Evolutionary conservation across 2,888 invertebrate genomes (phyloP).

Genomic region (Rotaria magnacalcarata): DNA sequence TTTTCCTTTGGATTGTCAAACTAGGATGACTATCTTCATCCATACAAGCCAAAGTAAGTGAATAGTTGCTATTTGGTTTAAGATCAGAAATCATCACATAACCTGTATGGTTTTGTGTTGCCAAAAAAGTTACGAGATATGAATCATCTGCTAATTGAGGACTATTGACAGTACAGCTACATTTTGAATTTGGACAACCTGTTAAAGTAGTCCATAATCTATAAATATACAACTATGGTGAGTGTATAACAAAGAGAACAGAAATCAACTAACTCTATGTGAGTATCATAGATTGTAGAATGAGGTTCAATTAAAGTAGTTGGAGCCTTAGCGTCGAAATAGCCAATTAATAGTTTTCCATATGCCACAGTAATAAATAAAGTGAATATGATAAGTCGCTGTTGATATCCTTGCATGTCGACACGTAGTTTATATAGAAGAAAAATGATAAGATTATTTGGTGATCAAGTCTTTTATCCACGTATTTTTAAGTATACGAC

Average conservation of each 20-base stretch:
- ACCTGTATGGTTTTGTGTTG: background rate
- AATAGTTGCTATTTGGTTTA: background rate
- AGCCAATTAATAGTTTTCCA: background rate
- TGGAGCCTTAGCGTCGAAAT: background rate
- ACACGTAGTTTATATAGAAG: background rate
- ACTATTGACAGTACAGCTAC: background rate
- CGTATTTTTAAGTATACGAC: background rate
- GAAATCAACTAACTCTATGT: no score
- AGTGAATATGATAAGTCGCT: background rate
- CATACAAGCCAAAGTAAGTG: background rate
- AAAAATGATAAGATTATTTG: background rate
- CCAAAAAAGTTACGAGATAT: background rate
- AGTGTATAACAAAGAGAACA: no score
- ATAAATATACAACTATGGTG: background rate
- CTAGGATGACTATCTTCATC: background rate
- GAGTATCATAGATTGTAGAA: background rate
- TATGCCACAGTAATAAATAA: background rate
- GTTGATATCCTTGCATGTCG: background rate
- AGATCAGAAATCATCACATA: background rate
- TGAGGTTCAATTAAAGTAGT: background rate
- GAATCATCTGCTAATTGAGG: background rate
- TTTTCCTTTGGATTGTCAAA: background rate
- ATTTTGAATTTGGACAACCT: background rate
- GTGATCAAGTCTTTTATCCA: background rate
- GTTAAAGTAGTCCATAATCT: background rate